Evolutionary conservation across 2,113 vertebrate genomes (phyloP).

Genomic region (Haemorhous mexicanus): DNA sequence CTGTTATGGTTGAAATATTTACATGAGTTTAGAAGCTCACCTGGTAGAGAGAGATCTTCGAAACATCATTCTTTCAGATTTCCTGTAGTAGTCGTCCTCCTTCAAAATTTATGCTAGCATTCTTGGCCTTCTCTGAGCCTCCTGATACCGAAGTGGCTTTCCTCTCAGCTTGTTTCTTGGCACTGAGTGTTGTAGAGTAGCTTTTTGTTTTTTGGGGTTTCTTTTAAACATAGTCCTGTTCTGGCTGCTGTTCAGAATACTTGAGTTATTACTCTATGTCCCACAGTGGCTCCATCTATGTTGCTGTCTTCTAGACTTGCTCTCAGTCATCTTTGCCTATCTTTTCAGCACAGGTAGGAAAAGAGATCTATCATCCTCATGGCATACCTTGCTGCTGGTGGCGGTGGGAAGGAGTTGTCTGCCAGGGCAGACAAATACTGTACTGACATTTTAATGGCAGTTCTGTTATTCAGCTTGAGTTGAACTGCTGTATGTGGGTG

Average conservation of each 20-base stretch:
- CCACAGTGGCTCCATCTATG: rapidly evolving
- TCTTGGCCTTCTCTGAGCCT: background rate
- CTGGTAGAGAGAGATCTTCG: background rate
- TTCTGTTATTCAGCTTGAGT: background rate
- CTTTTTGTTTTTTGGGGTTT: background rate
- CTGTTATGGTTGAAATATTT: constrained; percentile 41
- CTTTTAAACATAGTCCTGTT: background rate
- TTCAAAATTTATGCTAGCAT: background rate
- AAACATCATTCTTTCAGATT: background rate
- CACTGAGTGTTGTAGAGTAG: background rate
- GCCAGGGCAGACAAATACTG: background rate
- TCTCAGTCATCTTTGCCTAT: background rate
- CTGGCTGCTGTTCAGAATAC: background rate
- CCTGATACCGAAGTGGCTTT: background rate
- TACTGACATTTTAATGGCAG: background rate
- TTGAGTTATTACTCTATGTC: background rate
- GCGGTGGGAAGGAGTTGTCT: background rate
- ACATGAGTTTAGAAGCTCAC: constrained; percentile 31
- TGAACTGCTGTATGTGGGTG: background rate
- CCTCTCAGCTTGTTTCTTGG: constrained; percentile 9
- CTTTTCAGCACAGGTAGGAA: too few relatives aligned
- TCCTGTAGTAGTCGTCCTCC: background rate
- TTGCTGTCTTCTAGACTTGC: background rate
- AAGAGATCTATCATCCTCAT: background rate
- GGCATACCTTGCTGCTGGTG: background rate